Base-by-base conservation (phyloP, 2,113 vertebrate genomes). In the Catagonus wagneri region DNA sequence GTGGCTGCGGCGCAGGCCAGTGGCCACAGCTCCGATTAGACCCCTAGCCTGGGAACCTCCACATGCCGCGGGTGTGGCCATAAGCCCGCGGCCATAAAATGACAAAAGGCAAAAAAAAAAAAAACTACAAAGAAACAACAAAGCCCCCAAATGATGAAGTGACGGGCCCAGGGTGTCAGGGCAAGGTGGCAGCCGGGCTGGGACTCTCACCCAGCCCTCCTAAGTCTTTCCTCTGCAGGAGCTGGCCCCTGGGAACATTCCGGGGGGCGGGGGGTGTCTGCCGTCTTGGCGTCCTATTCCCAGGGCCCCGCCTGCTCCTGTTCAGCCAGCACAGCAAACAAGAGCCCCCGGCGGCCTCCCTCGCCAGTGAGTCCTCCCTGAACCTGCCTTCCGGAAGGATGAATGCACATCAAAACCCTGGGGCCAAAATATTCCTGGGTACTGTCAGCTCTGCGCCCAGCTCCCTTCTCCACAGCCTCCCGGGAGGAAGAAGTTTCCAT, bases 71-170 rank as follows among this genome's bases (percentile, higher is more conserved):
- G n/a, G n/a, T n/a, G n/a, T n/a, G n/a, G n/a, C n/a, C n/a, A n/a
- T n/a, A n/a, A n/a, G n/a, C n/a, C n/a, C n/a, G n/a, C n/a, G n/a
- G n/a, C n/a, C n/a, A n/a, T n/a, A n/a, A n/a, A n/a, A n/a, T n/a
- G n/a, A n/a, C n/a, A n/a, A n/a, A n/a, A n/a, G n/a, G n/a, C n/a
- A 29, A 87, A 90, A 36, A 88, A 29, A 87, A 90, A 36, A 88
- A 29, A 87, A 90, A 36, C 80, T 50, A 34, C 15, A 66, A 85
- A 56, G n/a, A 88, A 83, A 90, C n/a, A 1, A 7, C n/a, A 1
- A 7, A 79, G 50, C 4, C 6, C 5, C 65, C 71, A 12, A 6
- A 65, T 75, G 16, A 27, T 23, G 29, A 75, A 75, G 44, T 7
- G 13, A 68, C 60, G 44, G 8, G 25, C 56, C 22, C n/a, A 12